phyloP scores from a whole-genome alignment of 1,140 invertebrate genomes.

The Drosophila kohkoa region DNA sequence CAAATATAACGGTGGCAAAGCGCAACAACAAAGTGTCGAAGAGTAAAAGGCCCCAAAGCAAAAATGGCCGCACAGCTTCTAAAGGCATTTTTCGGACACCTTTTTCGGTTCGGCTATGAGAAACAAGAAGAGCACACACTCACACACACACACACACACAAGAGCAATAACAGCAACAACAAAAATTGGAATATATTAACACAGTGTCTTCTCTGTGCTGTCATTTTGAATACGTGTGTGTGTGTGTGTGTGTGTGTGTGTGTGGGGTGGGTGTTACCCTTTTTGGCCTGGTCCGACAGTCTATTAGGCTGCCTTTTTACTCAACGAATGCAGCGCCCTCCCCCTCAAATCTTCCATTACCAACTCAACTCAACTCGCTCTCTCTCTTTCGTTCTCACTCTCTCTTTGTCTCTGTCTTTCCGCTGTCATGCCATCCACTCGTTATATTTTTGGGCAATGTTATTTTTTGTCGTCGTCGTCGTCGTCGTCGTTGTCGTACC shows the following conservation, averaged over 20 bases:
- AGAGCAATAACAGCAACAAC: neutral
- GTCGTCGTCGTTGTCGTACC: slow-evolving; percentile 22
- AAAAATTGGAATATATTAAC: slow-evolving; percentile 47
- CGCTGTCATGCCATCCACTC: slow-evolving; percentile 2
- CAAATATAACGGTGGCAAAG: slow-evolving; percentile 24
- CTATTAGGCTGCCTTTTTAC: slow-evolving; percentile 53
- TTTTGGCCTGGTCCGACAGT: slow-evolving; percentile 55
- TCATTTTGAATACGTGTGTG: too few relatives aligned
- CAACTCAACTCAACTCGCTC: neutral
- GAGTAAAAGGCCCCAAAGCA: slow-evolving; percentile 25
- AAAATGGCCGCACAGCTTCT: slow-evolving; percentile 12
- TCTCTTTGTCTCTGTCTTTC: neutral
- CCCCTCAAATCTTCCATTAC: neutral
- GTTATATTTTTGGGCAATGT: slow-evolving; percentile 54
- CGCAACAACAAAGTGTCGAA: slow-evolving; percentile 53
- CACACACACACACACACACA: too few relatives aligned
- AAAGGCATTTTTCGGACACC: slow-evolving; percentile 25
- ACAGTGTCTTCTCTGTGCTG: neutral
- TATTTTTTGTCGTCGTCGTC: slow-evolving; percentile 39
- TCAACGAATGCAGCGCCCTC: slow-evolving; percentile 18
- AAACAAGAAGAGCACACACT: neutral
- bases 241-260: slow-evolving; percentile 1
- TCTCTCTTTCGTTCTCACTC: neutral
- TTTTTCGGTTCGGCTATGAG: neutral
- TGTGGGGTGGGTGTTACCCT: slow-evolving; percentile 42